Percentiles rank a stretch among this genome's conserved stretches.
phyloP scores from a whole-genome alignment of 2,888 invertebrate species.

The Sericinus montela region DNA sequence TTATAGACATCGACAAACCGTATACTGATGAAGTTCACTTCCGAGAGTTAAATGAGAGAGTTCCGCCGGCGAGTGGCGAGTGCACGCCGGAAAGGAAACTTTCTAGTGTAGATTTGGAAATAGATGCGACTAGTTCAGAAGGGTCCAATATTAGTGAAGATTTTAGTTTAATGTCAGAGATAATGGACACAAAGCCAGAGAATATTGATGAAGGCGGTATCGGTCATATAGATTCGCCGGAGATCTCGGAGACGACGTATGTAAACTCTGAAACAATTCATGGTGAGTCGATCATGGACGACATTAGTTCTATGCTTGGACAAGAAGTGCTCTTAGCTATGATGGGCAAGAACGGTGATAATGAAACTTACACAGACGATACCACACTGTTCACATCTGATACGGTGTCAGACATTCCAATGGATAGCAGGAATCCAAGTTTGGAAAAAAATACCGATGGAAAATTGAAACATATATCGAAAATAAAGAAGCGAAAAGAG shows the following conservation, averaged over 20 bases:
- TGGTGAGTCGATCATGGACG: constrained; percentile 89
- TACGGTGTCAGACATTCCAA: constrained; percentile 69
- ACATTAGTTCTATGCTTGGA: constrained; percentile 86
- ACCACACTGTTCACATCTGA: constrained; percentile 83
- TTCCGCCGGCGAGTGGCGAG: constrained; percentile 59
- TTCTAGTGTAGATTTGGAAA: constrained; percentile 65
- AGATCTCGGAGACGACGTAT: constrained; percentile 85
- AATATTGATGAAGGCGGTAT: constrained; percentile 77
- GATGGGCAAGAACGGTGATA: constrained; percentile 80
- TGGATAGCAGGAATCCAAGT: constrained; percentile 75
- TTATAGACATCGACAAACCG: constrained; percentile 81
- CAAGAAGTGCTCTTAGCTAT: constrained; percentile 84
- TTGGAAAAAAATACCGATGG: constrained; percentile 79
- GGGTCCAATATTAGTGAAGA: constrained; percentile 84
- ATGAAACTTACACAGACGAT: constrained; percentile 85
- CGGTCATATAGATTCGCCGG: constrained; percentile 91
- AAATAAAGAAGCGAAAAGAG: constrained; percentile 64
- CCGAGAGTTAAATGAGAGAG: constrained; percentile 49
- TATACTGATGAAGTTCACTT: constrained; percentile 70
- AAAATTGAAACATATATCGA: constrained; percentile 77
- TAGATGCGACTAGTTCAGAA: constrained; percentile 81
- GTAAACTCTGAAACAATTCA: constrained; percentile 85
- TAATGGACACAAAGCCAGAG: constrained; percentile 75
- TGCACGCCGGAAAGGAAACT: constrained; percentile 63
- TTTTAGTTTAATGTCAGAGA: constrained; percentile 84